Evolutionary conservation across 2,797 vertebrate species (phyloP), one percentile per base, ranked within the genome.

Genomic region (Perodicticus potto): DNA sequence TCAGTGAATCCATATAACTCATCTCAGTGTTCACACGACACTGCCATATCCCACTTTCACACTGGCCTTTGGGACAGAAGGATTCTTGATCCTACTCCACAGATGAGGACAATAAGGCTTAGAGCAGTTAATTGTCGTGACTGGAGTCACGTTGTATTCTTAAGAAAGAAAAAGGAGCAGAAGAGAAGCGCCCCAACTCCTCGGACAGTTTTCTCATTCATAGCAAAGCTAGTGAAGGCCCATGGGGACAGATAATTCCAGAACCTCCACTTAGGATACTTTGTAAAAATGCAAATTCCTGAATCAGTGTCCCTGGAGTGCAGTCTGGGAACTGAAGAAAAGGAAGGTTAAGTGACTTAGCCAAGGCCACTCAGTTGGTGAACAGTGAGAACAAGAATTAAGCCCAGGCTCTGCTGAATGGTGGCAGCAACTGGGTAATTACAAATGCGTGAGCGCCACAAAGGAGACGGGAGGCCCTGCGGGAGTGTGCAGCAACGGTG

Each of bases 401-500:
- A 78, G 25, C 7, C 49, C 19, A 5, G n/a, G 4, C 27, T 49
- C 14, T 80, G 76, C 45, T 20, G 1, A 7, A 0, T 1, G 14
- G 27, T 14, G 9, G n/a, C 32, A 23, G 67, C 25, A 4, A 7
- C 55, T 8, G 17, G 29, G 40, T 17, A 2, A 65, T 10, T 25
- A 2, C 84, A 32, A 16, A 22, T 0, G 7, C 32, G n/a, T 0
- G 4, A 27, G 32, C 8, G 11, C 13, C 65, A 5, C 53, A 8
- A 0, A 77, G 59, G 82, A 65, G 67, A 49, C 3, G 1, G 53
- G 9, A 22, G 82, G 67, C 27, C 78, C 67, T 40, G 1, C 0
- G 0, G 86, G 74, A 23, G 3, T 0, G 1, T 23, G 29, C 8
- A 0, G 57, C 29, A 29, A 0, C 1, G 1, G 14, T 2, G 5